A percentile compares a stretch with the other conserved stretches of the same genome.
Evolutionary conservation across 2,113 vertebrate species (phyloP).

Genomic region (Sialia sialis): DNA sequence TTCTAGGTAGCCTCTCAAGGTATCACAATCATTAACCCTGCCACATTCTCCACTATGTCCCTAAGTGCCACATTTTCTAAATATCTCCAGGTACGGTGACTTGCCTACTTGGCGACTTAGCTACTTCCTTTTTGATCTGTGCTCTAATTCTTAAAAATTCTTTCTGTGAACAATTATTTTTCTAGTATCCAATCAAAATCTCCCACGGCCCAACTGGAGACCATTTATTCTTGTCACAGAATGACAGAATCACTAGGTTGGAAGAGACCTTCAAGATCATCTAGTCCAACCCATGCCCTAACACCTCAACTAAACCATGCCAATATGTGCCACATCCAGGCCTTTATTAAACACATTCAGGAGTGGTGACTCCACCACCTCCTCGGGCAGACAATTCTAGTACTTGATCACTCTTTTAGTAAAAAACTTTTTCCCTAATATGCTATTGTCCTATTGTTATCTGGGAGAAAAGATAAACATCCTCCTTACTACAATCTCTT

Average conservation of each 20-base stretch:
- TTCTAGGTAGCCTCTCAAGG: too few species aligned
- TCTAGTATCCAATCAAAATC: not conserved
- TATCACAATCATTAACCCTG: not conserved
- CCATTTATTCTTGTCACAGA: not conserved
- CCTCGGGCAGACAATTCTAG: too few species aligned
- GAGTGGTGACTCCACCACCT: too few species aligned
- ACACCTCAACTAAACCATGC: too few species aligned
- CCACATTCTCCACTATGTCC: not conserved
- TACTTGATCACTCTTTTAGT: too few species aligned
- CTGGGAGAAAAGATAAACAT: not conserved
- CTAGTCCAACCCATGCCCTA: too few species aligned
- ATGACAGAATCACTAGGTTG: too few species aligned
- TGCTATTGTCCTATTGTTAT: not conserved
- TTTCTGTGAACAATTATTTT: not conserved
- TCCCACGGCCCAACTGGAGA: too few species aligned
- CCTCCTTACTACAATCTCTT: not conserved
- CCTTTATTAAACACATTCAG: too few species aligned
- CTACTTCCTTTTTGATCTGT: not conserved
- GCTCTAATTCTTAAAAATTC: not conserved
- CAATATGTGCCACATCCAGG: too few species aligned
- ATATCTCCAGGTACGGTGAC: not conserved
- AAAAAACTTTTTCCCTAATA: too few species aligned
- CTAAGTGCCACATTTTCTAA: not conserved
- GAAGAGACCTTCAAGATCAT: too few species aligned
- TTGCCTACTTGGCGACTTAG: not conserved